Conservation (phyloP, 2,888 invertebrate species). For the Abrostola triplasia region DNA sequence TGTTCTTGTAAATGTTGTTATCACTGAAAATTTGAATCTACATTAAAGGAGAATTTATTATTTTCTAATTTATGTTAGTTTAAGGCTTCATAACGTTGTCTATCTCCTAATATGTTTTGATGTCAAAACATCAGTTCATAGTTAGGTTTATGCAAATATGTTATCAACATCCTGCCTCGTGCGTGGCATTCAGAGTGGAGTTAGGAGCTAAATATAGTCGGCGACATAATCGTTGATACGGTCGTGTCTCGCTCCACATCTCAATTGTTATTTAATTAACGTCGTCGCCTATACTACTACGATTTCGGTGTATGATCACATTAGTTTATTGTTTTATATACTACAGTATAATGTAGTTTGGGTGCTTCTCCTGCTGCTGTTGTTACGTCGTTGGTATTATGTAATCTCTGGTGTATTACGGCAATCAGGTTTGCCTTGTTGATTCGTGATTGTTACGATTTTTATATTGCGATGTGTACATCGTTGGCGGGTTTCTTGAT, state of each 20-base stretch:
- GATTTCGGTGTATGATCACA: constrained; percentile 49
- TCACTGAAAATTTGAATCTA: no score
- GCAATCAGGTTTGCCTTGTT: neutral
- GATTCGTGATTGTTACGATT: neutral
- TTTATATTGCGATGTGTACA: neutral
- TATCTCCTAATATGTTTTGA: constrained; percentile 41
- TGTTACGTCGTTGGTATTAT: constrained; percentile 1
- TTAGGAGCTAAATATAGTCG: constrained; percentile 69
- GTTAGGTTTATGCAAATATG: constrained; percentile 77
- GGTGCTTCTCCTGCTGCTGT: constrained; percentile 12
- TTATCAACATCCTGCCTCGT: constrained; percentile 83
- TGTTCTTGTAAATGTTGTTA: neutral
- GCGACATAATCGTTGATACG: constrained; percentile 64
- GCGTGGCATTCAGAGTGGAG: constrained; percentile 74
- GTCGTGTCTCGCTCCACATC: constrained; percentile 61
- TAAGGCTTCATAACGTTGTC: constrained; percentile 18
- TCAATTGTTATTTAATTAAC: constrained; percentile 58
- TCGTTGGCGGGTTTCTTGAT: neutral
- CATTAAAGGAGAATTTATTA: no score
- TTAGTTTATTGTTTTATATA: constrained; percentile 23
- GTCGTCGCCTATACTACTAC: constrained; percentile 44
- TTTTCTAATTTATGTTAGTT: neutral
- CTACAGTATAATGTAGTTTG: constrained; percentile 17
- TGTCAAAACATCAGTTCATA: constrained; percentile 56
- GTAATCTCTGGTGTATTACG: neutral